Evolutionary conservation across 2,113 vertebrate genomes (phyloP).

Genomic region (Caranx melampygus): DNA sequence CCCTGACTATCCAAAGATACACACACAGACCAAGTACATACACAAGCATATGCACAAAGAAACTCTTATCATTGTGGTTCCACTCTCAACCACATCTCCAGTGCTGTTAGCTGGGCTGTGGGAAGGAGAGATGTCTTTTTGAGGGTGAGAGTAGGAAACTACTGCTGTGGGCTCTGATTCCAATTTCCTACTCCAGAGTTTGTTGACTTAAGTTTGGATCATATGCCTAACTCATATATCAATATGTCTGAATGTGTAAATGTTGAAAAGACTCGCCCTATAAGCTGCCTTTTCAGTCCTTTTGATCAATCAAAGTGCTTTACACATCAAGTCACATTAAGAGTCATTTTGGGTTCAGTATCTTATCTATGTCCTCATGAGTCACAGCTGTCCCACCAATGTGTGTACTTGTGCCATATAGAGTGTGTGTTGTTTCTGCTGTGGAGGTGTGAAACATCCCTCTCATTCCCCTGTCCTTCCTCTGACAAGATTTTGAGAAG

Average conservation of each 20-base stretch:
- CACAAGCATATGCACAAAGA: conserved; percentile 49
- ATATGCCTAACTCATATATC: conserved; percentile 24
- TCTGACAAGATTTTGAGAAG: conserved; percentile 13
- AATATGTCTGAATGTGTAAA: conserved; percentile 8
- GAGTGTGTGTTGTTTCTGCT: background rate
- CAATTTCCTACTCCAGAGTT: conserved; percentile 38
- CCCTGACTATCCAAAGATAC: conserved; percentile 36
- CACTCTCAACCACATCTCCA: conserved; percentile 51
- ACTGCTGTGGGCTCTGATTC: conserved; percentile 50
- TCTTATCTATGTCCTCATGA: no score
- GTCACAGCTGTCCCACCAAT: no score
- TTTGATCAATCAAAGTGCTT: no score
- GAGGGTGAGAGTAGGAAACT: conserved; percentile 51
- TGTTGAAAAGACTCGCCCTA: no score
- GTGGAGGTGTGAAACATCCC: background rate
- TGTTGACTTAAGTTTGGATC: conserved; percentile 63
- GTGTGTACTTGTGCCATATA: conserved; percentile 3
- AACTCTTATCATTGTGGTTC: conserved; percentile 68
- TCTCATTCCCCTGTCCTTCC: background rate
- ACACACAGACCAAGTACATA: background rate
- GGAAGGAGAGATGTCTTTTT: conserved; percentile 54
- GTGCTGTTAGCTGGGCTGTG: conserved; percentile 23
- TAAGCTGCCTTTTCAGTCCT: no score
- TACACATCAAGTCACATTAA: no score
- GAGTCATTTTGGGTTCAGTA: no score